A percentile compares a stretch with the other conserved stretches of the same genome.
phyloP scores from a whole-genome alignment of 2,797 vertebrate species.

The Enteromius afrohamiltoni region DNA sequence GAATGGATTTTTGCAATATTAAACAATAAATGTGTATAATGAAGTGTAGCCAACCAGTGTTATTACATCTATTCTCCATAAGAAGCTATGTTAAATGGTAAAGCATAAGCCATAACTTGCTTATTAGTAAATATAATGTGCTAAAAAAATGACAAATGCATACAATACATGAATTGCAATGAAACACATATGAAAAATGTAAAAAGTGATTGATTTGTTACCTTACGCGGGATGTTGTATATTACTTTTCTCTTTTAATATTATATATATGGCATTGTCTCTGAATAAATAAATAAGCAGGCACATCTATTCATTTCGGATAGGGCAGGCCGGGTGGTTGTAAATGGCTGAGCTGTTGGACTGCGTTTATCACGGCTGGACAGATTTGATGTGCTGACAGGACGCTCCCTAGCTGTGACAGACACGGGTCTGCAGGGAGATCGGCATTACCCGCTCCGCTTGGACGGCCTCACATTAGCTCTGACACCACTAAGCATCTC shows the following conservation, averaged over 20 bases:
- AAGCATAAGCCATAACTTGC: neutral
- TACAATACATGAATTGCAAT: neutral
- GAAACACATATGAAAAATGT: neutral
- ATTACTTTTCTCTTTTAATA: slow-evolving; percentile 78
- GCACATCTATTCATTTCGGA: slow-evolving; percentile 36
- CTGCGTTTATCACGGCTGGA: slow-evolving; percentile 62
- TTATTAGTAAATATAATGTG: neutral
- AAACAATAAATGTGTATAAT: slow-evolving; percentile 29
- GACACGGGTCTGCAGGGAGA: slow-evolving; percentile 69
- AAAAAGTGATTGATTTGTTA: slow-evolving; percentile 76
- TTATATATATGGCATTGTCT: slow-evolving; percentile 74
- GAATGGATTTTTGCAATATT: slow-evolving; percentile 48
- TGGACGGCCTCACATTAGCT: slow-evolving; percentile 71
- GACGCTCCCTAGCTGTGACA: slow-evolving; percentile 68
- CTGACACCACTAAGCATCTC: slow-evolving; percentile 71
- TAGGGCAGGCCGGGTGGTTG: slow-evolving; percentile 8
- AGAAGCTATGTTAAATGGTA: neutral
- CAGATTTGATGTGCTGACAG: slow-evolving; percentile 78
- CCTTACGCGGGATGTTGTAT: slow-evolving; percentile 71
- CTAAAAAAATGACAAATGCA: neutral
- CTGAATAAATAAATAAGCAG: slow-evolving; percentile 78
- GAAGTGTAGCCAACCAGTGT: slow-evolving; percentile 16
- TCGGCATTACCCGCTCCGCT: slow-evolving; percentile 60
- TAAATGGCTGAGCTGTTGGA: slow-evolving; percentile 69
- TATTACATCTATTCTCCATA: neutral